These are phyloP conservation scores for Phengaris arion DNA, from an alignment of 2,888 invertebrate species.

Conservation along the genomic window DNA sequence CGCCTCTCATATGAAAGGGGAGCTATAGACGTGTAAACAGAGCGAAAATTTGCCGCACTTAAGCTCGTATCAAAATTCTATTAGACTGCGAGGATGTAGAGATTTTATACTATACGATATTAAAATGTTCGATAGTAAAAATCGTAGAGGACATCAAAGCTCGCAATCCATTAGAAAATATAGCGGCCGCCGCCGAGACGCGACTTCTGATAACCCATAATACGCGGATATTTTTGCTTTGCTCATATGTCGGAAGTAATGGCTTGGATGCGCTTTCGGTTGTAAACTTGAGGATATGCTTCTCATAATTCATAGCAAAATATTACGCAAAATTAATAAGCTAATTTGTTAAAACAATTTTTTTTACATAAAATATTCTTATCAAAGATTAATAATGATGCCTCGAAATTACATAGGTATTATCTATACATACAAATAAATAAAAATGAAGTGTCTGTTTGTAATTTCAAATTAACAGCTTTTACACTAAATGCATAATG, in stretches of 20 bases:
- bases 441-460: too few species aligned
- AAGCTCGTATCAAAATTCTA: constrained; percentile 66
- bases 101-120: constrained; percentile 40
- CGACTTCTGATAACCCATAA: constrained; percentile 77
- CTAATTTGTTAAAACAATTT: too few species aligned
- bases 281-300: constrained; percentile 51
- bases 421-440: too few species aligned
- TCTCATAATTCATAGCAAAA: neutral
- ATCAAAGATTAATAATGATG: neutral
- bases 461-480: too few species aligned
- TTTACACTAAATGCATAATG: too few species aligned
- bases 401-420: too few species aligned
- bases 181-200: constrained; percentile 62
- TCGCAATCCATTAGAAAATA: constrained; percentile 77
- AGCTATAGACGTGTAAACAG: constrained; percentile 73
- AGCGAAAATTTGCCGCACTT: constrained; percentile 62
- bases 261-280: constrained; percentile 58
- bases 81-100: constrained; percentile 46
- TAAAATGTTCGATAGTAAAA: constrained; percentile 29
- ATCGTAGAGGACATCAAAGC: constrained; percentile 72
- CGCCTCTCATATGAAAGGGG: constrained; percentile 78
- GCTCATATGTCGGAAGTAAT: constrained; percentile 80
- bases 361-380: too few species aligned
- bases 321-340: neutral
- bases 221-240: constrained; percentile 79